Evolutionary conservation across 92 coral and sea anemone species (phyloP).

Genomic region (Parazoanthus swiftii): DNA sequence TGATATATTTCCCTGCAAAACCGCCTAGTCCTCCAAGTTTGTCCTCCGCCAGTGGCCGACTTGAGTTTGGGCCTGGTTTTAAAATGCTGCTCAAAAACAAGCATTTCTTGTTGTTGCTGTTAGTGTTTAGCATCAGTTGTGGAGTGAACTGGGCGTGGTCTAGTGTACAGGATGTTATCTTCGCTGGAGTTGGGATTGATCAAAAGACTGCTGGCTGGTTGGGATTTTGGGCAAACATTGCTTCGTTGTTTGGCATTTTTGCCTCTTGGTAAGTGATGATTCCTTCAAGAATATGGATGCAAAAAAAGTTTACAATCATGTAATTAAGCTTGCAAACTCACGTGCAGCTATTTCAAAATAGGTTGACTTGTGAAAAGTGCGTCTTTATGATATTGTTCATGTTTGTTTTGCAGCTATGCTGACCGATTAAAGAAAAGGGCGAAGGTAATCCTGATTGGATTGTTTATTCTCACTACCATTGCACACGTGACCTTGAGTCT

Average conservation of each 20-base stretch:
- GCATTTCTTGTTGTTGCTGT: constrained; percentile 69
- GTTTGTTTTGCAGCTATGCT: constrained; percentile 68
- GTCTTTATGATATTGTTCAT: too few species aligned
- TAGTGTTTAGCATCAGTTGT: constrained; percentile 80
- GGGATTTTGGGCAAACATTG: constrained; percentile 90
- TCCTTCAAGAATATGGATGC: background rate
- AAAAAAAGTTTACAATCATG: background rate
- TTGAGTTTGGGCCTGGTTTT: constrained; percentile 83
- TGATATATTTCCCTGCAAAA: constrained; percentile 89
- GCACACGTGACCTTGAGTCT: constrained; percentile 79
- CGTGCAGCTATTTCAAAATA: too few species aligned
- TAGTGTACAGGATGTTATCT: constrained; percentile 90
- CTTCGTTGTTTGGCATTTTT: constrained; percentile 77
- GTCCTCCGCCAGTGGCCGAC: constrained; percentile 83
- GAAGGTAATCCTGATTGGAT: constrained; percentile 69
- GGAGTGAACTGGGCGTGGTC: constrained; percentile 99
- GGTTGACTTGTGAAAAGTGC: too few species aligned
- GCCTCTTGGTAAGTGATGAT: constrained; percentile 82
- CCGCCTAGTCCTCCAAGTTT: constrained; percentile 93
- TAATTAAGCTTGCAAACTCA: too few species aligned
- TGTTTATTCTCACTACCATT: constrained; percentile 67
- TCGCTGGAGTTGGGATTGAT: constrained; percentile 86
- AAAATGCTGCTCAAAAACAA: constrained; percentile 73
- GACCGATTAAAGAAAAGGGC: constrained; percentile 85
- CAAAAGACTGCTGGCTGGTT: constrained; percentile 99